phyloP scores from a whole-genome alignment of 2,113 vertebrate genomes.

The Corvus hawaiiensis region DNA sequence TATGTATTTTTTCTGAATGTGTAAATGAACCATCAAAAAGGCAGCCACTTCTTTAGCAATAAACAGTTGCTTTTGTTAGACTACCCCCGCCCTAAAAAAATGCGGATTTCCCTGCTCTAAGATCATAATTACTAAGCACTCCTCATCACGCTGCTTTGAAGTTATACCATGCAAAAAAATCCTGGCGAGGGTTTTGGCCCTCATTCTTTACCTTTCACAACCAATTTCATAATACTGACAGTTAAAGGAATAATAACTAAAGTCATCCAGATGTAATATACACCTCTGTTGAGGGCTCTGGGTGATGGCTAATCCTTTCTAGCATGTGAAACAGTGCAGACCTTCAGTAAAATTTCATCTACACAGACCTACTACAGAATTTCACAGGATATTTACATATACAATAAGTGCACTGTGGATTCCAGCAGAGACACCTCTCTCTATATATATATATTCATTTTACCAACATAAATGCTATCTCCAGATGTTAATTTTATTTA shows the following conservation, averaged over 20 bases:
- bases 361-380: background rate
- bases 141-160: background rate
- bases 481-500: background rate
- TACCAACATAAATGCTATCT: background rate
- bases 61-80: conserved; percentile 11
- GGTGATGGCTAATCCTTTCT: background rate
- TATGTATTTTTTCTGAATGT: background rate
- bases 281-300: background rate
- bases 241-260: background rate
- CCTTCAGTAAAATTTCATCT: background rate
- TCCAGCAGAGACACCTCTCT: background rate
- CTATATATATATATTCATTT: background rate
- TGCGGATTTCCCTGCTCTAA: background rate
- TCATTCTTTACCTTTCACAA: background rate
- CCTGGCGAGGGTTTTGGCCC: background rate
- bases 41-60: background rate
- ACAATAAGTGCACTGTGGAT: background rate
- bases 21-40: background rate
- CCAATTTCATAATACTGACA: background rate
- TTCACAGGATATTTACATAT: background rate
- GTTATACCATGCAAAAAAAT: background rate
- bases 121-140: background rate
- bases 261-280: background rate
- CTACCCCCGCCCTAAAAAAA: conserved; percentile 35
- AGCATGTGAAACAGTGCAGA: background rate